These are phyloP conservation scores for Coelinius sp. DNA, from an alignment of 2,888 invertebrate species.

Conservation along the genomic window DNA sequence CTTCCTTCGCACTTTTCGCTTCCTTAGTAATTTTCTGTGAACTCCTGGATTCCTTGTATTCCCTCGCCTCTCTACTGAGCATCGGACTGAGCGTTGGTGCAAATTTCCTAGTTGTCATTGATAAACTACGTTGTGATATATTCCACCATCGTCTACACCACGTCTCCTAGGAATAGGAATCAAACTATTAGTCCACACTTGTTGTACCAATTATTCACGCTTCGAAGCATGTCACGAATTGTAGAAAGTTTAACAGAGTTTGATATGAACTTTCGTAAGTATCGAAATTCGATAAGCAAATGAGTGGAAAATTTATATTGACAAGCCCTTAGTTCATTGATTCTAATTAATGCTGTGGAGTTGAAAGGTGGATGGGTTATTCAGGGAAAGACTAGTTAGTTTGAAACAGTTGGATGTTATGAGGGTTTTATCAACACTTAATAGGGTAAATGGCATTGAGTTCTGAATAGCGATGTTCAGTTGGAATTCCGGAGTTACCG, in stretches of 20 bases:
- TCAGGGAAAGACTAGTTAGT: no score
- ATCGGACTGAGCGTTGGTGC: slow-evolving; percentile 61
- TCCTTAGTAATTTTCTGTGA: slow-evolving; percentile 44
- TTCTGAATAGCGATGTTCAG: no score
- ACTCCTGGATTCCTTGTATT: slow-evolving; percentile 47
- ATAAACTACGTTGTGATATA: slow-evolving; percentile 62
- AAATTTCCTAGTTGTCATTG: slow-evolving; percentile 57
- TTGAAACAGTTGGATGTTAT: neutral
- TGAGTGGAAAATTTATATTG: neutral
- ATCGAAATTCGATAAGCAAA: neutral
- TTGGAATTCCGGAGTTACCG: no score
- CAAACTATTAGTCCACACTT: neutral
- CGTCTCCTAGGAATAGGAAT: slow-evolving; percentile 72
- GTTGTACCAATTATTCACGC: neutral
- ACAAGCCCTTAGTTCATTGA: neutral
- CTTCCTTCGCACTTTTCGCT: slow-evolving; percentile 44
- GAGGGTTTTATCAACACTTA: neutral
- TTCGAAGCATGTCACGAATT: neutral
- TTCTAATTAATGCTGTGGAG: neutral
- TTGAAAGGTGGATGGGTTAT: no score
- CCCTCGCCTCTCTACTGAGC: slow-evolving; percentile 54
- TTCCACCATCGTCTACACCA: slow-evolving; percentile 77
- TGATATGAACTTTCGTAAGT: neutral
- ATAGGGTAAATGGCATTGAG: neutral
- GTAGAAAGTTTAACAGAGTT: neutral